Percentiles rank a stretch among this genome's conserved stretches.
phyloP scores from a whole-genome alignment of 2,797 vertebrate species.

The Schizothorax lantsangensis region DNA sequence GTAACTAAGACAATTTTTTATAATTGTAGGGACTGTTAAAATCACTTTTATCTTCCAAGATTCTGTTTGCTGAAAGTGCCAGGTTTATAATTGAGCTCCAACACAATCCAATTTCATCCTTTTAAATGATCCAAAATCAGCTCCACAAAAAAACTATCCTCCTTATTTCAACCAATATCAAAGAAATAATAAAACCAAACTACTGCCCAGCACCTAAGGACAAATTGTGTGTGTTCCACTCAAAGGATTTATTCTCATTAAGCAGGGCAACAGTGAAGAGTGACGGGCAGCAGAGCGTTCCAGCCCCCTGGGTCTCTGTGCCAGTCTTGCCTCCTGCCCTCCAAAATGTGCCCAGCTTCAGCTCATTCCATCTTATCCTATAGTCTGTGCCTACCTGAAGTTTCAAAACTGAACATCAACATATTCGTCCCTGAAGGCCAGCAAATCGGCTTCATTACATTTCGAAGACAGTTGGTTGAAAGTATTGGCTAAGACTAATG shows the following conservation, averaged over 20 bases:
- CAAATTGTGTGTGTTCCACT: conserved; percentile 60
- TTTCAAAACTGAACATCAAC: conserved; percentile 50
- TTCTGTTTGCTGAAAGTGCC: conserved; percentile 55
- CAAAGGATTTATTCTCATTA: conserved; percentile 65
- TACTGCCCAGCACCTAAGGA: conserved; percentile 57
- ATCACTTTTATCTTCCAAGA: conserved; percentile 19
- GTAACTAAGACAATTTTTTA: background rate
- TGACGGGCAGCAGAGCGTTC: conserved; percentile 61
- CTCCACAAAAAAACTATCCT: conserved; percentile 32
- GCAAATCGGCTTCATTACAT: conserved; percentile 63
- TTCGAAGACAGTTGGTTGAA: conserved; percentile 72
- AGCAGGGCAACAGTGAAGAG: conserved; percentile 63
- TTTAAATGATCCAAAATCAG: conserved; percentile 41
- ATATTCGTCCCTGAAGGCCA: conserved; percentile 54
- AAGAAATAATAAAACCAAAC: conserved; percentile 55
- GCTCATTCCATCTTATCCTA: conserved; percentile 43
- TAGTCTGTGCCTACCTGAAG: conserved; percentile 40
- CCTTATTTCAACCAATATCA: conserved; percentile 54
- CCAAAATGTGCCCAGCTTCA: conserved; percentile 56
- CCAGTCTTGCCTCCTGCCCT: conserved; percentile 57
- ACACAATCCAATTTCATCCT: conserved; percentile 7
- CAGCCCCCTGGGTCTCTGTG: conserved; percentile 59
- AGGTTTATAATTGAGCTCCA: conserved; percentile 56
- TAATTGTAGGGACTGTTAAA: conserved; percentile 30
- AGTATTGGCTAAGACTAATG: conserved; percentile 68